Evolutionary conservation across 2,113 vertebrate species (phyloP), one percentile per base, ranked within the genome.

Genomic region (Apus apus): DNA sequence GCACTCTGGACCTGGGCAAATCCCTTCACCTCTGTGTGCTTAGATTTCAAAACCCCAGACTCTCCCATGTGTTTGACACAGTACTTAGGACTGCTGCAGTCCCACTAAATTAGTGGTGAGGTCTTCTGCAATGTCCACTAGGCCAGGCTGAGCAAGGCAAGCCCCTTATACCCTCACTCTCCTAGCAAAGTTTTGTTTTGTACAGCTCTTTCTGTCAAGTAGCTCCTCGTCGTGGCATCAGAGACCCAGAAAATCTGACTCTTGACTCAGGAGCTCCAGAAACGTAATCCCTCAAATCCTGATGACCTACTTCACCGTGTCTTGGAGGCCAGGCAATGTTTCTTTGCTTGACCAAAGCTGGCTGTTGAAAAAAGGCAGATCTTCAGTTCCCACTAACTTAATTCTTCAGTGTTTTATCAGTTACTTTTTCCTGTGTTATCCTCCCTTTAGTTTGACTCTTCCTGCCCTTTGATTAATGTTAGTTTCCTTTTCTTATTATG

Each of bases 51-150:
- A 89, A 50, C 13, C 20, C 23, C 48, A 53, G 68, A 48, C 34
- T 70, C 8, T 38, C n/a, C 27, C 51, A 8, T 0, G 0, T 2
- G 0, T 79, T 75, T 91, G 38, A 57, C 73, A n/a, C 2, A 1
- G 58, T 50, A 32, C 61, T 25, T 74, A 15, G 36, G 34, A 54
- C 50, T n/a, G 19, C 58, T 66, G 77, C 54, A 82, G n/a, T 57
- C 30, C 45, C 22, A 38, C 66, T 16, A 34, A 75, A 58, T 32
- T 23, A 20, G 17, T 77, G 64, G 11, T 1, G 11, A 89, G 22
- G 51, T n/a, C 76, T 92, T 94, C 61, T 46, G 19, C 57, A 51
- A 65, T 3, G 15, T 32, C 84, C 0, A 0, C 45, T 61, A 89
- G 36, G 15, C 56, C 38, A 3, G 4, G 16, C 54, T 15, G 23